Conservation (phyloP, 2,888 invertebrate species). For the Dynastes tityus region DNA sequence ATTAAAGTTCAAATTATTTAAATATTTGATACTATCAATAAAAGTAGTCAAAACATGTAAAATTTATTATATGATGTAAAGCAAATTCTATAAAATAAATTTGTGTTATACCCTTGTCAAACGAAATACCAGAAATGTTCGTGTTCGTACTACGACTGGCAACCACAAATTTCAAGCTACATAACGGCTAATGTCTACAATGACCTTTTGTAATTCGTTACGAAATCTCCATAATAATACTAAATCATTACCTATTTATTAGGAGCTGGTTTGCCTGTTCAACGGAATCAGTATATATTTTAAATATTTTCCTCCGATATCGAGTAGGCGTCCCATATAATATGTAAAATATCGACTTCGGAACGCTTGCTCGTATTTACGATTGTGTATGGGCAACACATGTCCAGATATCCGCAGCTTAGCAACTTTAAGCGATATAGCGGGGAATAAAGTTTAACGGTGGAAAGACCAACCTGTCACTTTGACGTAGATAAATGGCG, state of each 20-base stretch:
- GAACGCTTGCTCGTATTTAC: conserved; percentile 8
- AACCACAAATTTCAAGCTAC: background rate
- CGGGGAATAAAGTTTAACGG: conserved; percentile 17
- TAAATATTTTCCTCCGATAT: conserved; percentile 31
- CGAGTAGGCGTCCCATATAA: conserved; percentile 29
- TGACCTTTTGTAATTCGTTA: conserved; percentile 23
- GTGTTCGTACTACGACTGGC: background rate
- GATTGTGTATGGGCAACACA: conserved; percentile 13
- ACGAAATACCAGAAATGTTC: background rate
- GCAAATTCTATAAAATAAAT: background rate
- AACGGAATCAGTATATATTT: conserved; percentile 18
- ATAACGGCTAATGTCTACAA: conserved; percentile 11
- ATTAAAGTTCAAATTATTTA: no score
- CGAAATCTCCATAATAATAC: conserved; percentile 30
- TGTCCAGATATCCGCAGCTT: conserved; percentile 13
- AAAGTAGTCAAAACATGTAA: background rate
- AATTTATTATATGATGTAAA: background rate
- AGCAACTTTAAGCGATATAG: conserved; percentile 24
- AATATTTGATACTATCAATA: background rate
- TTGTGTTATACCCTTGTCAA: background rate
- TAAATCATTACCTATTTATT: conserved; percentile 42
- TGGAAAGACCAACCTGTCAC: conserved; percentile 38
- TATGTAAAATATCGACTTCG: conserved; percentile 36
- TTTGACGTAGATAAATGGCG: conserved; percentile 42
- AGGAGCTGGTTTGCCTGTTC: conserved; percentile 2